Conservation (phyloP, 2,888 invertebrate genomes). For the Drosophila meridionalis region DNA sequence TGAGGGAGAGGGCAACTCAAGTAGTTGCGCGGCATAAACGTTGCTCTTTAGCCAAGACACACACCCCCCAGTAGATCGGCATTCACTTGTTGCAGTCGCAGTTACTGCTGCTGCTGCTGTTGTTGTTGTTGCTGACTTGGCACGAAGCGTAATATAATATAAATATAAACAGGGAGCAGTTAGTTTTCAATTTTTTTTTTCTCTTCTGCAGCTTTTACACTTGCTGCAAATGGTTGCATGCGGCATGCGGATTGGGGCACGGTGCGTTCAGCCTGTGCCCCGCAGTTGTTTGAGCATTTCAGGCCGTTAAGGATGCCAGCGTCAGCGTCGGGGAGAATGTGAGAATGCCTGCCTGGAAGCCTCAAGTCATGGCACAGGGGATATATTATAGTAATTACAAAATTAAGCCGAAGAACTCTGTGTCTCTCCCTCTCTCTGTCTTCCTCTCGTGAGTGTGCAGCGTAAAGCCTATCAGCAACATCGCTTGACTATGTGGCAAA, state of each 20-base stretch:
- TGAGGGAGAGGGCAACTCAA: not conserved
- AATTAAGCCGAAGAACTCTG: conserved; percentile 59
- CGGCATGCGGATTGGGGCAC: conserved; percentile 18
- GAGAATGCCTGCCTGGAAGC: conserved; percentile 55
- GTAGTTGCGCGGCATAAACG: conserved; percentile 50
- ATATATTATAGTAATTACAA: conserved; percentile 77
- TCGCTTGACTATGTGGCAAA: conserved; percentile 62
- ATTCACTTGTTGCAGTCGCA: conserved; percentile 50
- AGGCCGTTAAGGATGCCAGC: conserved; percentile 68
- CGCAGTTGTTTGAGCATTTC: conserved; percentile 71
- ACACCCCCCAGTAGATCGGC: conserved; percentile 57
- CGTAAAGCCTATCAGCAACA: conserved; percentile 47
- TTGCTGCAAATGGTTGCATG: conserved; percentile 39
- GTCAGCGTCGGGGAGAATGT: conserved; percentile 49
- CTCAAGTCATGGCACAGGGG: conserved; percentile 26
- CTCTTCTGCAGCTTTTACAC: conserved; percentile 15
- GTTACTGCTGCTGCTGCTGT: conserved; percentile 3
- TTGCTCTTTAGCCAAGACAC: conserved; percentile 69
- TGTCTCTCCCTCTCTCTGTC: conserved; percentile 17
- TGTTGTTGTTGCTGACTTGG: conserved; percentile 21
- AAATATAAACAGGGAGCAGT: conserved; percentile 74
- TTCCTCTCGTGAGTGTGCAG: conserved; percentile 13
- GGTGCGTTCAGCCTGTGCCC: conserved; percentile 48
- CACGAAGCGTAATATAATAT: conserved; percentile 69
- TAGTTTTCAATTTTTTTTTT: conserved; percentile 71